These are phyloP conservation scores for Labia minor DNA, from an alignment of 2,888 invertebrate genomes.

Conservation along the genomic window DNA sequence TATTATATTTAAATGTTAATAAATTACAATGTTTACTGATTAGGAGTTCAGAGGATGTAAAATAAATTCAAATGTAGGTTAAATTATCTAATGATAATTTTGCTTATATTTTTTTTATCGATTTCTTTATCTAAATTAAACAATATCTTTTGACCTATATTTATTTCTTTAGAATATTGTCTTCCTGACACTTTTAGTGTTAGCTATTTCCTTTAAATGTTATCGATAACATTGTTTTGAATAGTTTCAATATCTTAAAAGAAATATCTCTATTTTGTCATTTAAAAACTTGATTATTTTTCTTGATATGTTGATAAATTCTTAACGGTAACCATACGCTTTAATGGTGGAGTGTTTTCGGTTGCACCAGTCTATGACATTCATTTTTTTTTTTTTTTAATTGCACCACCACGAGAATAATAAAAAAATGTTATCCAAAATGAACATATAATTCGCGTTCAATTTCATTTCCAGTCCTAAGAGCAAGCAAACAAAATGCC, in stretches of 20 bases:
- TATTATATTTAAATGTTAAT: too few relatives aligned
- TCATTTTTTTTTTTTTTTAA: too few relatives aligned
- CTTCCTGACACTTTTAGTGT: not conserved
- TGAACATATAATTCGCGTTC: not conserved
- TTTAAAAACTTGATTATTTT: not conserved
- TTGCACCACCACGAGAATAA: too few relatives aligned
- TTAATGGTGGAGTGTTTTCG: too few relatives aligned
- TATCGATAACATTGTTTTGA: not conserved
- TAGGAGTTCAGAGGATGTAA: too few relatives aligned
- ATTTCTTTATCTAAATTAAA: slow-evolving; percentile 7
- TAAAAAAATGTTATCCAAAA: not conserved
- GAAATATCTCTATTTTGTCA: not conserved
- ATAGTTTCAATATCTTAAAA: not conserved
- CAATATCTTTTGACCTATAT: slow-evolving; percentile 1
- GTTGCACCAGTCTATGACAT: too few relatives aligned
- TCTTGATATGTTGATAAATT: too few relatives aligned
- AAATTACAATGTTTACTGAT: too few relatives aligned
- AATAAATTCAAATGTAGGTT: too few relatives aligned
- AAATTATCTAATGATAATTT: not conserved
- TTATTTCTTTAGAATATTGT: not conserved
- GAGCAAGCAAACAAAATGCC: not conserved
- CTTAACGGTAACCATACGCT: too few relatives aligned
- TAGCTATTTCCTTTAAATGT: not conserved
- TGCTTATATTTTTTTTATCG: not conserved
- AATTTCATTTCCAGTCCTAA: too few relatives aligned